phyloP scores from a whole-genome alignment of 2,888 invertebrate genomes.

The Brachyopa scutellaris region DNA sequence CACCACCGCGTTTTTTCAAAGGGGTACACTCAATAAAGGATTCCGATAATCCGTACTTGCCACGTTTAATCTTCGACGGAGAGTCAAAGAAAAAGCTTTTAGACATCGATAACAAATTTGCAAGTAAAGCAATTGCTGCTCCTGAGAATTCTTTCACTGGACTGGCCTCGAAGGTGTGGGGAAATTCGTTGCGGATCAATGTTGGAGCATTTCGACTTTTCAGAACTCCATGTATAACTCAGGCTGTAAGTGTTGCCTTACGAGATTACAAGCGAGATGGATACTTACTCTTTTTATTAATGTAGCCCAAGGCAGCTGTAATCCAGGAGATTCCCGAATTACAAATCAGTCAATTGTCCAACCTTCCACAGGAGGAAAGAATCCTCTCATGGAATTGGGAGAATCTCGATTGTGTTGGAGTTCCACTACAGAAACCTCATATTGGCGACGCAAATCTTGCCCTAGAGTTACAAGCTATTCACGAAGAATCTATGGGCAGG shows the following conservation, averaged over 20 bases:
- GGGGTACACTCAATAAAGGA: constrained; percentile 70
- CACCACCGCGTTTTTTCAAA: constrained; percentile 74
- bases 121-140: constrained; percentile 5
- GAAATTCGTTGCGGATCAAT: constrained; percentile 73
- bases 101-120: constrained; percentile 74
- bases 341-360: neutral
- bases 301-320: neutral
- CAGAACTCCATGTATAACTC: constrained; percentile 1
- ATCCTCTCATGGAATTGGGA: constrained; percentile 76
- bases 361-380: constrained; percentile 10
- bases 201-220: constrained; percentile 71
- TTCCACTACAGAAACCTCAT: constrained; percentile 74
- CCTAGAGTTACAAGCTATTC: constrained; percentile 74
- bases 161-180: constrained; percentile 73
- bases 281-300: too few species aligned
- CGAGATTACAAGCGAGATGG: neutral
- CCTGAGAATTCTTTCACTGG: constrained; percentile 74
- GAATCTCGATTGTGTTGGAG: constrained; percentile 74
- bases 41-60: constrained; percentile 75
- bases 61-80: constrained; percentile 73
- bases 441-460: constrained; percentile 73
- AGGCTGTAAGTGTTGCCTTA: constrained; percentile 8
- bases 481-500: constrained; percentile 65
- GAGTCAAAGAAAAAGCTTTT: constrained; percentile 66
- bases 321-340: neutral